Base-by-base conservation (phyloP, 1,140 invertebrate genomes). In the Drosophila ercepeae region DNA sequence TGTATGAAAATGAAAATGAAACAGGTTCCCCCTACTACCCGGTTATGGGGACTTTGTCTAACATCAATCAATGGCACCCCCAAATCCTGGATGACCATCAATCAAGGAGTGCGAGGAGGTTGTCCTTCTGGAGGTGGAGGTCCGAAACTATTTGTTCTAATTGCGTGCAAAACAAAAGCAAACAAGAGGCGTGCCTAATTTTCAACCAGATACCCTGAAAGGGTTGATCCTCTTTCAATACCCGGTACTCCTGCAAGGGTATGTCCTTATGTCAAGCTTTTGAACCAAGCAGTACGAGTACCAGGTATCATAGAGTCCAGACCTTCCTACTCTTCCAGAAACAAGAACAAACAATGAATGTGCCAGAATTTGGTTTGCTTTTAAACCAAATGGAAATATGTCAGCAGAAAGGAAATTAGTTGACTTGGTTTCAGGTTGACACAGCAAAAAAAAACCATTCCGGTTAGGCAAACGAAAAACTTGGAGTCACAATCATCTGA, bases 71-170 rank as follows among this genome's bases (percentile, higher is more conserved):
- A 63, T 76, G 27, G 46, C 29, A 18, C 1, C 21, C 42, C 1
- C 21, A 36, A 6, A 32, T 9, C 13, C 2, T 7, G 39, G 7
- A 32, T 69, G 48, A 68, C 60, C 75, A 83, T 84, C 79, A 84
- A 83, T 84, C 79, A 83, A 52, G 60, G 51, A 54, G 5, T 14
- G 3, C 9, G 4, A 19, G 48, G 3, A 11, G 29, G 9, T 39
- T 18, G 13, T 16, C 36, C 36, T 39, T 2, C 53, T 34, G n/a
- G n/a, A n/a, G n/a, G n/a, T 48, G 29, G 52, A 34, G 4, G 13
- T 39, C 13, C 36, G 14, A 65, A 86, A 79, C 76, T 76, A 79
- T 81, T 86, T 81, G 58, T 58, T 52, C 72, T 86, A 86, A 86
- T 88, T 86, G 61, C 59, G 59, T 39, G 36, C 36, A 39, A 14